Evolutionary conservation across 1,140 invertebrate genomes (phyloP).

Genomic region (Littorina saxatilis): DNA sequence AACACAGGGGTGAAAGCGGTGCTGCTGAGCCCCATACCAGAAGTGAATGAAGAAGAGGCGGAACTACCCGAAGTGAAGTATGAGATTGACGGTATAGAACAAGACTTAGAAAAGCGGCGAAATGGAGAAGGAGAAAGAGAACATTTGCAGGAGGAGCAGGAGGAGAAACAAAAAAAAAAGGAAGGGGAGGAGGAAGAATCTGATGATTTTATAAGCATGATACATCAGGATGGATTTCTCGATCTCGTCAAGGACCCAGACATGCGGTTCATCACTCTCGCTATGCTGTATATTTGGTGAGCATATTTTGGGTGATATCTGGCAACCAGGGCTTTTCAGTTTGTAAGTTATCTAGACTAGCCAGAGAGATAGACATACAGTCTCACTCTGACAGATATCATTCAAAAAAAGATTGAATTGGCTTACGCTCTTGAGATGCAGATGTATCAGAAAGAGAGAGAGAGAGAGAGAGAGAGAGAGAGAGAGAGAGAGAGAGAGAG

Average conservation of each 20-base stretch:
- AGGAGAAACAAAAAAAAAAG: not conserved
- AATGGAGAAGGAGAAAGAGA: not conserved
- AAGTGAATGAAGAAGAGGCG: not conserved
- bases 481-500: conserved; percentile 35
- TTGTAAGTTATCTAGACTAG: no score
- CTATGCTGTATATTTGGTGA: conserved; percentile 28
- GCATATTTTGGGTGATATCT: no score
- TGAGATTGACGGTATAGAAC: not conserved
- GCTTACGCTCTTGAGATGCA: no score
- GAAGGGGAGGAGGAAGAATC: not conserved
- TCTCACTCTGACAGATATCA: no score
- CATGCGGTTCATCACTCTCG: conserved; percentile 41
- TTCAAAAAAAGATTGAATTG: no score
- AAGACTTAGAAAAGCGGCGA: not conserved
- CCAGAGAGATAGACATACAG: no score
- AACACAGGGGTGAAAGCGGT: not conserved
- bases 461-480: conserved; percentile 43
- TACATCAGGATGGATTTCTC: not conserved
- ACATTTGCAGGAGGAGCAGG: not conserved
- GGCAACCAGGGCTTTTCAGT: no score
- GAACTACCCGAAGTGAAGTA: not conserved
- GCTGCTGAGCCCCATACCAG: not conserved
- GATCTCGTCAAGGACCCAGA: conserved; percentile 40
- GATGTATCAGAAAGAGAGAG: not conserved
- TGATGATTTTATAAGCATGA: not conserved